phyloP scores from a whole-genome alignment of 2,113 vertebrate species.

The Lontra canadensis region DNA sequence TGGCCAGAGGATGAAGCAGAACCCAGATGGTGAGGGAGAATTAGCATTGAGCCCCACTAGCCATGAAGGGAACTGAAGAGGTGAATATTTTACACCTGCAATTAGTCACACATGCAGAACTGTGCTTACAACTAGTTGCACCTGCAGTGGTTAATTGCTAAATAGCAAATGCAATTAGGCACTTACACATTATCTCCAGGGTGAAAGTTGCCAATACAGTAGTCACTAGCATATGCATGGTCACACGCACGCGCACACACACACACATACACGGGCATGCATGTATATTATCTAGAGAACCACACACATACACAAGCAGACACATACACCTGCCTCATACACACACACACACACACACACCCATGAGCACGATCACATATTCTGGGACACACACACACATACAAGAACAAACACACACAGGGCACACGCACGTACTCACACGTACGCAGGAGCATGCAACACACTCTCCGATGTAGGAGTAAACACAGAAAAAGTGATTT shows the following conservation, averaged over 20 bases:
- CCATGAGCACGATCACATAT: background rate
- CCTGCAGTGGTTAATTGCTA: conserved; percentile 77
- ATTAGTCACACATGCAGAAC: conserved; percentile 74
- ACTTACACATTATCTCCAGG: conserved; percentile 59
- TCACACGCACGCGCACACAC: background rate
- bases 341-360: background rate
- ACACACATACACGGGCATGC: background rate
- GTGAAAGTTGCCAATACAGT: conserved; percentile 36
- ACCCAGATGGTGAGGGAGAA: conserved; percentile 45
- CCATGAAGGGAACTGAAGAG: conserved; percentile 66
- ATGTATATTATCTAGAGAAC: background rate
- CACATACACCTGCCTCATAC: too few species aligned
- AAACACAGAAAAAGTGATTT: background rate
- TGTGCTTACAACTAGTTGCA: conserved; percentile 74
- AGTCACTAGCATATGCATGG: background rate
- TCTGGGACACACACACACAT: background rate
- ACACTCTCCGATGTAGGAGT: background rate
- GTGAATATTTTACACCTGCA: conserved; percentile 72
- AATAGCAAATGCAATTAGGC: conserved; percentile 76
- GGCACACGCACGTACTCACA: background rate
- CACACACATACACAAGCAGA: too few species aligned
- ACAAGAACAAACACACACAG: background rate
- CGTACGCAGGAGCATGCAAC: background rate
- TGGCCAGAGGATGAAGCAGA: background rate
- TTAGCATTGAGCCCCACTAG: conserved; percentile 61